These are phyloP conservation scores for Aproaerema taeniolella DNA, from an alignment of 2,888 invertebrate species.

Conservation along the genomic window DNA sequence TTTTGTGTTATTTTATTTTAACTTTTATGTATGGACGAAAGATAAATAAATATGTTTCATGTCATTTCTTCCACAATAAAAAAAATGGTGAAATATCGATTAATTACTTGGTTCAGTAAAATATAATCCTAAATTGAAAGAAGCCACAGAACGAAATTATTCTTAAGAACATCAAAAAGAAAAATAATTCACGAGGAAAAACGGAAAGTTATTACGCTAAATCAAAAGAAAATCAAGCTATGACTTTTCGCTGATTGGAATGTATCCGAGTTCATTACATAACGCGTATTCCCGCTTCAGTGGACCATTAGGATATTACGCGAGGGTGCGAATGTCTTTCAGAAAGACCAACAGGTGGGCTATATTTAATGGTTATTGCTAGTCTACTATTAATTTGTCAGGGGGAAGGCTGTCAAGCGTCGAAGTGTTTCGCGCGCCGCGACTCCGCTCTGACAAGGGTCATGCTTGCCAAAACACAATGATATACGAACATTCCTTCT, in stretches of 20 bases:
- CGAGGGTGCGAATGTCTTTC: constrained; percentile 18
- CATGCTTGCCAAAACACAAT: constrained; percentile 47
- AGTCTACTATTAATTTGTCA: constrained; percentile 56
- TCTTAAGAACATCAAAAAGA: no score
- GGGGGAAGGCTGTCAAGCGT: constrained; percentile 27
- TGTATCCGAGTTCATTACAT: constrained; percentile 10
- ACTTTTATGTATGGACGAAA: no score
- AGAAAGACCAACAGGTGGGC: constrained; percentile 49
- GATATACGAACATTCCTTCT: constrained; percentile 37
- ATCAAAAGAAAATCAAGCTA: no score
- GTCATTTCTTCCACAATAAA: no score
- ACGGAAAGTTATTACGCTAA: not conserved
- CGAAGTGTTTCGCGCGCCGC: constrained; percentile 13
- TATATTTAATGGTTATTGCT: constrained; percentile 56
- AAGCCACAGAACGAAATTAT: no score
- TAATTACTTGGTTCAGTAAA: no score
- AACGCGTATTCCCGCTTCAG: constrained; percentile 5
- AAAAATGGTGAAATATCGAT: no score
- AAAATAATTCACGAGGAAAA: constrained; percentile 3
- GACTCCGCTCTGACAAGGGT: constrained; percentile 38
- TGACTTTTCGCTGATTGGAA: constrained; percentile 3
- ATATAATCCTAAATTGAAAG: no score
- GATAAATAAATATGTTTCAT: no score
- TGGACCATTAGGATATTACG: constrained; percentile 4
- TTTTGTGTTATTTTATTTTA: no score